These are phyloP conservation scores for Oryzias curvinotus DNA, from an alignment of 2,113 vertebrate genomes.

Conservation along the genomic window DNA sequence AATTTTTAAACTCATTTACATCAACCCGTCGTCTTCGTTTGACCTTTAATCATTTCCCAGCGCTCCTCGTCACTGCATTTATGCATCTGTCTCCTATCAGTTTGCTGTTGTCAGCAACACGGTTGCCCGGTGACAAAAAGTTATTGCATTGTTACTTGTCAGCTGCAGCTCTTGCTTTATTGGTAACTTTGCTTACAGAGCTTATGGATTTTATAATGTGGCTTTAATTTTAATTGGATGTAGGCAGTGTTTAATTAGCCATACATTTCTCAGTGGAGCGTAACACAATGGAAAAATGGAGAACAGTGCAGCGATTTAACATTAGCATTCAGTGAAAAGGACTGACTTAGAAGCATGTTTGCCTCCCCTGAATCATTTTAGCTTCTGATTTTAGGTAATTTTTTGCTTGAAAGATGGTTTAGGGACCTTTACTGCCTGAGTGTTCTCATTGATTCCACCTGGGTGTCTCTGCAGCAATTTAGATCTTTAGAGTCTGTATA, in stretches of 20 bases:
- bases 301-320: background rate
- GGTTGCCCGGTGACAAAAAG: background rate
- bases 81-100: background rate
- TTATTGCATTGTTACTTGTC: background rate
- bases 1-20: constrained; percentile 4
- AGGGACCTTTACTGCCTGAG: too few relatives aligned
- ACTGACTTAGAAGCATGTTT: too few relatives aligned
- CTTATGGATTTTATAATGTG: constrained; percentile 12
- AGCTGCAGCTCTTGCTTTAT: background rate
- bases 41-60: background rate
- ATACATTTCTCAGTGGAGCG: background rate
- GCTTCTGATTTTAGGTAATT: too few relatives aligned
- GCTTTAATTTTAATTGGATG: constrained; percentile 20
- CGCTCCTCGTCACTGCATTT: background rate
- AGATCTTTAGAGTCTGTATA: too few relatives aligned
- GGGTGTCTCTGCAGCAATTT: too few relatives aligned
- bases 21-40: background rate
- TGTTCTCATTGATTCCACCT: too few relatives aligned
- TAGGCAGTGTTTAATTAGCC: constrained; percentile 12
- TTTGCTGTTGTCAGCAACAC: constrained; percentile 2
- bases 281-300: background rate
- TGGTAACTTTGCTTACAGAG: constrained; percentile 5
- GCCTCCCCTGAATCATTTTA: too few relatives aligned
- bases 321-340: too few relatives aligned
- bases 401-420: too few relatives aligned